Base-by-base conservation (phyloP, 2,888 invertebrate species). In the Drosophila bunnanda region DNA sequence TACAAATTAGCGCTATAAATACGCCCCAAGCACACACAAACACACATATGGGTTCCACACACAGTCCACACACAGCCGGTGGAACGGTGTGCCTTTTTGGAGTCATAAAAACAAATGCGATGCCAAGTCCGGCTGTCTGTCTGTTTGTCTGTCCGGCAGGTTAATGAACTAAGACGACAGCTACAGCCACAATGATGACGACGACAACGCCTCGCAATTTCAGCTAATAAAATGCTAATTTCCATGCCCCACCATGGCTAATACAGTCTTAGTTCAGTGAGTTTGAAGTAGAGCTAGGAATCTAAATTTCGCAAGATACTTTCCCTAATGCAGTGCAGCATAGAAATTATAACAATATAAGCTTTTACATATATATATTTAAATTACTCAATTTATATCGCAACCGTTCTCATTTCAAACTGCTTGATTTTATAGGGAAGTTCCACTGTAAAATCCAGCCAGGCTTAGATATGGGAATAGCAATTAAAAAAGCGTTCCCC, bases 1-100 rank as follows among this genome's bases (percentile, higher is more conserved):
- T 85, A 85, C 78, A 88, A 88, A 83, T 83, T 85, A 82, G 78
- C 75, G 71, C 75, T 85, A 88, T 82, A 88, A 88, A 83, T 88
- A 88, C 83, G 56, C 54, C 39, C 56, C 68, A 61, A 36, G 28
- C 39, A 50, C 32, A 32, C 46, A 46, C 25, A 38, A 36, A 69
- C 53, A n/a, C n/a, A n/a, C n/a, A 68, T 60, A 61, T 56, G 65
- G n/a, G 25, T 79, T 76, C 77, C 69, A 70, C 75, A 70, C 75
- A 75, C 38, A 55, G 17, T 25, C 28, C 50, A 34, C 44, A 53
- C 30, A 46, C 34, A 52, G 44, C 30, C 48, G 30, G 30, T 30
- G 17, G 12, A 48, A 9, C 1, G 50, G 50, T 39, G 28, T 41
- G 54, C 13, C 17, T 70, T 60, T 60, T 41, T 44, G 71, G 41